phyloP scores from a whole-genome alignment of 2,888 invertebrate species.

The Lithophane semibrunnea region DNA sequence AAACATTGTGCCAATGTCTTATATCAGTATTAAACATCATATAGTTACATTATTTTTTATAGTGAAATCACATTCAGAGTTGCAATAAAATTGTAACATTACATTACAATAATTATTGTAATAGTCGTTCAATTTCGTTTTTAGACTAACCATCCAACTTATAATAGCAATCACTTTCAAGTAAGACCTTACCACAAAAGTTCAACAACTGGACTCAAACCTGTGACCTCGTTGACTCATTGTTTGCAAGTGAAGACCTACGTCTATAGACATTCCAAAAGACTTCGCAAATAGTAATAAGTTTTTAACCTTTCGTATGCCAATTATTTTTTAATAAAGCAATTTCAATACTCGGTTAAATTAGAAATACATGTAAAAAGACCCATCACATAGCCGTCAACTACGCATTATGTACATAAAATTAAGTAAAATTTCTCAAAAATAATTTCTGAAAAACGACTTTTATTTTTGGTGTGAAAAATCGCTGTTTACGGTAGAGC shows the following conservation, averaged over 20 bases:
- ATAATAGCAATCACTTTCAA: slow-evolving; percentile 28
- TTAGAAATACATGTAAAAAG: neutral
- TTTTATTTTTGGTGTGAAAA: too few relatives aligned
- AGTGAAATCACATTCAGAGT: neutral
- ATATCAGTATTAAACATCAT: neutral
- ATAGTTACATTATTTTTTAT: too few relatives aligned
- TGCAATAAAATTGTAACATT: neutral
- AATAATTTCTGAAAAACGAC: too few relatives aligned
- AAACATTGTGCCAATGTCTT: too few relatives aligned
- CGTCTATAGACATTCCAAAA: slow-evolving; percentile 15
- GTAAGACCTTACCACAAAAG: slow-evolving; percentile 5
- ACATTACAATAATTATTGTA: neutral
- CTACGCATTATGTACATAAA: too few relatives aligned
- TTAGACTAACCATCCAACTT: neutral
- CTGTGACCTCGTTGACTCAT: slow-evolving; percentile 24
- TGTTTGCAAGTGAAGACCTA: slow-evolving; percentile 20
- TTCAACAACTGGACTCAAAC: slow-evolving; percentile 23
- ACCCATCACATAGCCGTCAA: too few relatives aligned
- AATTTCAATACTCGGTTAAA: neutral
- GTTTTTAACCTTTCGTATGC: slow-evolving; percentile 2
- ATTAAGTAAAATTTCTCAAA: too few relatives aligned
- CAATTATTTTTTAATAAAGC: neutral
- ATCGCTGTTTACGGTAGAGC: too few relatives aligned
- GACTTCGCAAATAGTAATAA: slow-evolving; percentile 20
- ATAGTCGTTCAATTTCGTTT: neutral